Base-by-base conservation (phyloP, 1,140 invertebrate species). In the Lucilia cuprina region DNA sequence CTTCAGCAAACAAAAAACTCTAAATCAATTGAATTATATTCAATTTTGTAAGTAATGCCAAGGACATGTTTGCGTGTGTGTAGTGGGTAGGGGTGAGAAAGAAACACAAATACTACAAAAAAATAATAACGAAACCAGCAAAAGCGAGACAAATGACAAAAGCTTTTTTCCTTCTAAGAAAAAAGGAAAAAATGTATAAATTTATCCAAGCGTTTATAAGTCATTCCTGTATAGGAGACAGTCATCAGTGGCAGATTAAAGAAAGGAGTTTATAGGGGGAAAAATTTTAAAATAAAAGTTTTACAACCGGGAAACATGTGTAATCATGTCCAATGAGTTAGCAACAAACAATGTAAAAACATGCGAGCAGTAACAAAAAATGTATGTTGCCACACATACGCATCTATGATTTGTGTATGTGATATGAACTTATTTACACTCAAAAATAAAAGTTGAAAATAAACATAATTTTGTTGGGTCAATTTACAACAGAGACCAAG, bases 261-360 rank as follows among this genome's bases (percentile, higher is more conserved):
- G 55, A 0, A 70, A 70, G 65, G 65, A 25, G 65, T 19, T 7
- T 30, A 30, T 60, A 2, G 55, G 17, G n/a, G 10, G 25, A 25
- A 19, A 19, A 50, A 80, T 50, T 47, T 47, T 5, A 80, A 41
- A 80, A 80, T 78, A 78, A 41, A 47, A 78, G 35, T 19, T 78
- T 78, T 19, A 80, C 41, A 80, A 80, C 50, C 77, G 47, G 77
- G 77, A 80, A 80, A 80, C 77, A 80, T 80, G 77, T 80, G 77
- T 80, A 80, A 80, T 80, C 77, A 80, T 80, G 77, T 80, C 77
- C 77, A 80, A 80, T 80, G 77, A 80, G n/a, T 80, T 49, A 80
- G 77, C 77, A 80, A 80, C 77, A 80, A 80, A 49, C 77, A 80
- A 80, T 21, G 41, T 41, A 41, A 10, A 41, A 41, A 41, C 41